These are phyloP conservation scores for Hormiphora californensis DNA, from an alignment of 37 sponge, comb jelly and placozoan species.

Conservation along the genomic window DNA sequence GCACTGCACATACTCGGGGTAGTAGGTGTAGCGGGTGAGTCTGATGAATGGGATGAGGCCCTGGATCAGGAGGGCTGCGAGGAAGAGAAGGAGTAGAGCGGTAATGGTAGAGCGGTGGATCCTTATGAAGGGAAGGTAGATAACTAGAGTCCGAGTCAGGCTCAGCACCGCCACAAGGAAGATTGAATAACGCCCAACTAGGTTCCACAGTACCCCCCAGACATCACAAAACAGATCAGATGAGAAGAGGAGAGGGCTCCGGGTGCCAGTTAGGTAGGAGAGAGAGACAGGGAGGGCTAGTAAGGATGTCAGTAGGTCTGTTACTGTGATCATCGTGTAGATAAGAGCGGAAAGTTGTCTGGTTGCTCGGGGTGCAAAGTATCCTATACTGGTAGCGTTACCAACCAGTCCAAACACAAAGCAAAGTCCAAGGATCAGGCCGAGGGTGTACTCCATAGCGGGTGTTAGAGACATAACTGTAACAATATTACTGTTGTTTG, in stretches of 20 bases:
- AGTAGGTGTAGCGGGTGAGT: neutral
- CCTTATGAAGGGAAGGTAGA: neutral
- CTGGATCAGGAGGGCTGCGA: neutral
- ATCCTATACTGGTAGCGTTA: neutral
- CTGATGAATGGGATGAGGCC: neutral
- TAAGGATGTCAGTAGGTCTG: neutral
- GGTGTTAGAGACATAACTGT: no score
- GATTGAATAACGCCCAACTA: neutral
- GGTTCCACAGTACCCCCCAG: neutral
- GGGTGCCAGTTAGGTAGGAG: neutral
- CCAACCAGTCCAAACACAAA: neutral
- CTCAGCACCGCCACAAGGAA: constrained; percentile 1
- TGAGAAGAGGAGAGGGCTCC: neutral
- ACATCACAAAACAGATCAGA: neutral
- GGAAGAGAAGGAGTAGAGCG: neutral
- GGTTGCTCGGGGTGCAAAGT: neutral
- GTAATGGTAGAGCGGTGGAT: neutral
- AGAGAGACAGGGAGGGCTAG: neutral
- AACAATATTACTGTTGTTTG: no score
- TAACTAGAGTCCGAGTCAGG: neutral
- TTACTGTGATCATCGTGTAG: neutral
- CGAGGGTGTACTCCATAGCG: no score
- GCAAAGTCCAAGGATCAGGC: no score
- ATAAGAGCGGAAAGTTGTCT: neutral
- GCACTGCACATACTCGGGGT: neutral